Conservation (phyloP, 2,888 invertebrate genomes). For the Nesidiocoris tenuis region DNA sequence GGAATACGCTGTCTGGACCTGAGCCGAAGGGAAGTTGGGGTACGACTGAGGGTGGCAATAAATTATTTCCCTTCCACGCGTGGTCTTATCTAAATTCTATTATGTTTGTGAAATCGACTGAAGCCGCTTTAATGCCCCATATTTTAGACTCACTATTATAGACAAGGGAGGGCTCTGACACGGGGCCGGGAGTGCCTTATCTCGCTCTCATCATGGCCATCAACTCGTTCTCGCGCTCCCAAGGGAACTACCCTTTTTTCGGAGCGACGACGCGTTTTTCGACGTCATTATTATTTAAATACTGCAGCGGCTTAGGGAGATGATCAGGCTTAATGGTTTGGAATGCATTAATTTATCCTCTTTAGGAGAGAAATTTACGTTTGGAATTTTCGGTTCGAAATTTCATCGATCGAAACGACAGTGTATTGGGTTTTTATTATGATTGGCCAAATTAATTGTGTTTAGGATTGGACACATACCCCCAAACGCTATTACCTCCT, state of each 20-base stretch:
- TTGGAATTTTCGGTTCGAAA: no score
- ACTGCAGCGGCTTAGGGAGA: not conserved
- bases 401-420: no score
- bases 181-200: not conserved
- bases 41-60: conserved; percentile 22
- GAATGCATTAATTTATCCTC: no score
- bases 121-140: conserved; percentile 41
- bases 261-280: not conserved
- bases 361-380: no score
- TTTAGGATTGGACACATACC: no score
- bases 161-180: not conserved
- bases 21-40: not conserved
- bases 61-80: conserved; percentile 42
- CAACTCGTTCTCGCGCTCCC: not conserved
- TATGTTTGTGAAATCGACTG: conserved; percentile 44
- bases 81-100: conserved; percentile 45
- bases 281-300: not conserved
- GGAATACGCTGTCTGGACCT: conserved; percentile 2
- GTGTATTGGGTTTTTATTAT: no score
- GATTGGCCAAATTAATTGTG: no score
- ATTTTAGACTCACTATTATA: conserved; percentile 33
- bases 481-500: no score
- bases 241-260: not conserved
- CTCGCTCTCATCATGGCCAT: not conserved
- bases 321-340: no score